Evolutionary conservation across 30 jellyfish, hydroid and myxozoan species (phyloP).

Genomic region (Aurelia coerulea): DNA sequence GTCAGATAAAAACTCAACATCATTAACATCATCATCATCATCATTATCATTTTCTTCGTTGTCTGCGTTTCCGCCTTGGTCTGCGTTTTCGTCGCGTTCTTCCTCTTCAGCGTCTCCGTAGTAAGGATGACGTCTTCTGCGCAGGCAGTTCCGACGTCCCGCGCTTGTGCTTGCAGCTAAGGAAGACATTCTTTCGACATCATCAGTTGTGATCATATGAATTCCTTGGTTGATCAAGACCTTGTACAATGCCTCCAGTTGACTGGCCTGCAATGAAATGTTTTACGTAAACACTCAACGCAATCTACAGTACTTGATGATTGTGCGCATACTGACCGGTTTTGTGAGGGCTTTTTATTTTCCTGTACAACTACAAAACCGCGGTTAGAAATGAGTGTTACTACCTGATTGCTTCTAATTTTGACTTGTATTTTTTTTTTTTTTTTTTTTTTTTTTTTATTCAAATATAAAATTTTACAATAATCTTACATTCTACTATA

Average conservation of each 20-base stretch:
- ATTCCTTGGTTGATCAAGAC: neutral
- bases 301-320: no score
- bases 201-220: slow-evolving; percentile 9
- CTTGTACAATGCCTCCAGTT: neutral
- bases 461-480: no score
- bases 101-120: neutral
- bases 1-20: neutral
- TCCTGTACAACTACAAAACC: no score
- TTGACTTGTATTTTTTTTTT: no score
- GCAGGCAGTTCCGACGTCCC: neutral
- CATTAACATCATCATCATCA: neutral
- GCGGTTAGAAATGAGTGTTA: no score
- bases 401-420: no score
- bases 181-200: neutral
- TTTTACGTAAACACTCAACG: no score
- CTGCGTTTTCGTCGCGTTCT: neutral
- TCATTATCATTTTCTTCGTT: neutral
- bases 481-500: no score
- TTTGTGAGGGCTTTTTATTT: no score
- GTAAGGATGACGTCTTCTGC: neutral
- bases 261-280: no score
- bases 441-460: no score
- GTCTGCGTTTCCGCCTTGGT: neutral
- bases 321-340: no score
- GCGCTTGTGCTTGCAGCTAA: neutral